Base-by-base conservation (phyloP, 2,888 invertebrate genomes). In the Eilema caniola region DNA sequence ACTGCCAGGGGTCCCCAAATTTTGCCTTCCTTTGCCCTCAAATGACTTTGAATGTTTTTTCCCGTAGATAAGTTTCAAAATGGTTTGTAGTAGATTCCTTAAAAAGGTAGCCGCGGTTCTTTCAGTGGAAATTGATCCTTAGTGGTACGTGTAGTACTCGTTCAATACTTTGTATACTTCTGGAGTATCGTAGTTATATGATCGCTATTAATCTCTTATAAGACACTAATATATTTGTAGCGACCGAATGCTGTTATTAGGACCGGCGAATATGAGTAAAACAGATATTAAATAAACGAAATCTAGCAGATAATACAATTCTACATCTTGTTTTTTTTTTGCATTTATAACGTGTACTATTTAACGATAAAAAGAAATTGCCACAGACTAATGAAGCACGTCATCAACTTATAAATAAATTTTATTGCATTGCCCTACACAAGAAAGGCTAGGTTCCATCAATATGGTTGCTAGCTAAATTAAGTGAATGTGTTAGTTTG, bases 401-500 rank as follows among this genome's bases (percentile, higher is more conserved):
- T 24, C 16, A 12, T 24, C 25, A 25, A 64, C 53, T 59, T 14
- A 64, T 59, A 33, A 65, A 28, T 59, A 64, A n/a, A 25, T 62
- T 47, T 57, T n/a, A 69, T 69, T 69, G 68, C 68, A 60, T 69
- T 69, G 59, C 31, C 59, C 31, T 60, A 61, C 41, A 57, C 33
- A 33, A 65, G 61, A 53, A 24, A 60, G 20, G 41, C 28, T 31
- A 41, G 23, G 4, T 33, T n/a, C 47, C n/a, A 31, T 24, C 23
- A 69, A 63, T 63, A 37, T 59, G 61, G 63, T 3, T n/a, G 41
- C 7, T 33, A 62, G 59, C 41, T 65, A 59, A 61, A 62, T 16
- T 33, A 62, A 59, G 67, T 28, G 41, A 64, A 67, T 33, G 23
- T 63, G 16, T 33, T 66, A 63, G 59, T 75, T 80, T 79, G 79